A percentile compares a stretch with the other conserved stretches of the same genome.
phyloP scores from a whole-genome alignment of 2,888 invertebrate genomes.

The Chalcis sispes region DNA sequence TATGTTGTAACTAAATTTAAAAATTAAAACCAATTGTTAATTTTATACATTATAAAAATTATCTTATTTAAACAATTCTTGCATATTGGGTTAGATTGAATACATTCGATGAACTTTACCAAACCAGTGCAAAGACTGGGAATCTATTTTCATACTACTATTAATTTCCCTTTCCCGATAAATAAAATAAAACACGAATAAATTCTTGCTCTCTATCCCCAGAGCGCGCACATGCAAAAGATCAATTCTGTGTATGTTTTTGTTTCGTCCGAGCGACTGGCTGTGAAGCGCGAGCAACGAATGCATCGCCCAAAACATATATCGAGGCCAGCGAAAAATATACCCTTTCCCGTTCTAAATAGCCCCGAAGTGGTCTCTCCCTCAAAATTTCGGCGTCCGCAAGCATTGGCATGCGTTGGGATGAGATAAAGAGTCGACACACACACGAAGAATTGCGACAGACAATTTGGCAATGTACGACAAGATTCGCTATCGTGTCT shows the following conservation, averaged over 20 bases:
- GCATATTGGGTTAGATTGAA: neutral
- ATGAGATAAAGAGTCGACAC: neutral
- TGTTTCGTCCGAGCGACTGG: neutral
- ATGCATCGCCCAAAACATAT: neutral
- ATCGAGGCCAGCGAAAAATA: slow-evolving; percentile 32
- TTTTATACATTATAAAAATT: neutral
- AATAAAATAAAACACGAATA: neutral
- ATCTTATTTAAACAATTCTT: neutral
- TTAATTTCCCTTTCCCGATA: neutral
- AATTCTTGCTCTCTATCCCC: neutral
- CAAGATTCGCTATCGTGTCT: neutral
- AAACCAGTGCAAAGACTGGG: neutral
- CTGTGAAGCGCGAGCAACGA: neutral
- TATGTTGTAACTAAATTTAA: neutral
- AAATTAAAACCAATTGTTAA: too few species aligned
- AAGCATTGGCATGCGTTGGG: neutral
- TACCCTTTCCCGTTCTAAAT: slow-evolving; percentile 36
- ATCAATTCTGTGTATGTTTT: neutral
- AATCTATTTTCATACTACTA: slow-evolving; percentile 15
- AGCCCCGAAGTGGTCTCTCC: neutral
- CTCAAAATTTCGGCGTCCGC: neutral
- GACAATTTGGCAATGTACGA: slow-evolving; percentile 26
- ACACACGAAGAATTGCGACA: slow-evolving; percentile 7
- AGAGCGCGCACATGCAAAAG: neutral
- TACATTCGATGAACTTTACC: neutral